Conservation (phyloP, 1,140 invertebrate genomes). For the Drosophila pectinifera region DNA sequence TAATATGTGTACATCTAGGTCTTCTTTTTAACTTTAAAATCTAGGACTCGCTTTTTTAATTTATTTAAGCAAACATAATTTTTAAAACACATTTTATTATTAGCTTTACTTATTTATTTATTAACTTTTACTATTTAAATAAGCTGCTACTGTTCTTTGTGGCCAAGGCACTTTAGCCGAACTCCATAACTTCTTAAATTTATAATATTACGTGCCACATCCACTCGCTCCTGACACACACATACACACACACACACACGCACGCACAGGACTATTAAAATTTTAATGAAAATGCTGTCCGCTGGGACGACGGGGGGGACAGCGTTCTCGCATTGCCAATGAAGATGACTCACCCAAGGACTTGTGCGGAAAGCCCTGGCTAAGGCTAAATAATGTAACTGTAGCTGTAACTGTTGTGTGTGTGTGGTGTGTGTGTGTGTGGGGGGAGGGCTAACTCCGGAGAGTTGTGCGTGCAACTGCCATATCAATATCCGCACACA, state of each 20-base stretch:
- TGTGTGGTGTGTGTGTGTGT: background rate
- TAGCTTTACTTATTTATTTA: no score
- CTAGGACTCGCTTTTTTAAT: no score
- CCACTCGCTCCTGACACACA: slow-evolving; percentile 7
- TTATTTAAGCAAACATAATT: no score
- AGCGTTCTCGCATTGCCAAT: slow-evolving; percentile 54
- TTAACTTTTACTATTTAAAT: background rate
- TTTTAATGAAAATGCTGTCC: slow-evolving; percentile 80
- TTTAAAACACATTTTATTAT: no score
- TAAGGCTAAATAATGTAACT: slow-evolving; percentile 44
- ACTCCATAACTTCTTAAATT: slow-evolving; percentile 58
- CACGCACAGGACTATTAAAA: slow-evolving; percentile 78
- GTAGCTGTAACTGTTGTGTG: slow-evolving; percentile 14
- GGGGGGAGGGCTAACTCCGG: slow-evolving; percentile 24
- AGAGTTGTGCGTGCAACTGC: slow-evolving; percentile 74
- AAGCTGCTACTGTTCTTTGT: background rate
- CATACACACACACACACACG: slow-evolving; percentile 14
- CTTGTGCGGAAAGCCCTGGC: slow-evolving; percentile 11
- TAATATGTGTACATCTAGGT: no score
- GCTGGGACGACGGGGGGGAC: slow-evolving; percentile 53
- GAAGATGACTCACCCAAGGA: slow-evolving; percentile 61
- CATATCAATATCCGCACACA: slow-evolving; percentile 72
- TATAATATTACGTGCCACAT: slow-evolving; percentile 68
- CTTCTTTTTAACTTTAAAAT: no score
- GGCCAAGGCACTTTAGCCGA: slow-evolving; percentile 13